Base-by-base conservation (phyloP, 2,113 vertebrate species). In the Leptosomus discolor region DNA sequence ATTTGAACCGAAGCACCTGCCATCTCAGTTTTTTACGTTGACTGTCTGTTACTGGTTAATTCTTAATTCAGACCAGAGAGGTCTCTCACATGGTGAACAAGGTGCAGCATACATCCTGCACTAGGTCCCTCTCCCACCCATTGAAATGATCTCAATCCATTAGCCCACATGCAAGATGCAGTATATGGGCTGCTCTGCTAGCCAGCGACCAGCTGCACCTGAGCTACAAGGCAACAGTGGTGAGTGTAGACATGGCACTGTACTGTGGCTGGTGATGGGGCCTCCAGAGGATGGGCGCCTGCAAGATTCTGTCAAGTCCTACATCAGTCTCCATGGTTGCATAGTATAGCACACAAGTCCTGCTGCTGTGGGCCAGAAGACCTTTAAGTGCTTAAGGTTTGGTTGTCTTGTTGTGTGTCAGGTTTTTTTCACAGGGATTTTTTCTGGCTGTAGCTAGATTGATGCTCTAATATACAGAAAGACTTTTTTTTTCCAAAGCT, bases 231-330 rank as follows among this genome's bases (percentile, higher is more conserved):
- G n/a, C 3, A 34, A 4, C 50, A 64, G 45, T 1, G 9, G 11
- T 4, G 37, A 43, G 20, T 0, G 0, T 15, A 54, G 63, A 26
- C 34, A 30, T 54, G 11, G 46, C 23, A 4, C 43, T 12, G 48
- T 7, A 2, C 54, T 41, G 45, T 0, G 0, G 34, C 56, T 65
- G 51, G 50, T 41, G 45, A 1, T 45, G 51, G 27, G 58, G 32
- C n/a, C 8, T 17, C 45, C 1, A 2, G 18, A 54, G 29, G 8
- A n/a, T 29, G 36, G 34, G 27, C 58, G 58, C 69, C 24, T 39
- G 30, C 9, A 6, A 8, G 37, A 15, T 32, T 64, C 74, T 50
- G 12, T 30, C 69, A 48, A 34, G 24, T 34, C n/a, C 43, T 43
- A 0, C 17, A 15, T 21, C 50, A 21, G 29, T 45, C n/a, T 48